Evolutionary conservation across 2,888 invertebrate genomes (phyloP).

Genomic region (Tachina grossa): DNA sequence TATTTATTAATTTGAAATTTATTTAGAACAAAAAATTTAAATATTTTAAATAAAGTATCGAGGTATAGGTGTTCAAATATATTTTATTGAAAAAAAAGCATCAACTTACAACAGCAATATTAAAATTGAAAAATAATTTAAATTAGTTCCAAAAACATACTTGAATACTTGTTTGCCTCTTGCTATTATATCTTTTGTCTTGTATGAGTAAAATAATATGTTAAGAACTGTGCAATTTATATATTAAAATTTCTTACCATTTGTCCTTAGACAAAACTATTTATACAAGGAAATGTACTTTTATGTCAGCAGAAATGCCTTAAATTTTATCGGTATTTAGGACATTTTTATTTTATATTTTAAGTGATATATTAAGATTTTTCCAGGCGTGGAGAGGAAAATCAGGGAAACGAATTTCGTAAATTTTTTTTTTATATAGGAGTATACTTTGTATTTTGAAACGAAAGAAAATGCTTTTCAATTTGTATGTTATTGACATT

Average conservation of each 20-base stretch:
- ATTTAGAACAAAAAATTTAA: no score
- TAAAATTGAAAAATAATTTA: slow-evolving; percentile 48
- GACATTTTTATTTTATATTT: no score
- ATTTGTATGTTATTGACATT: no score
- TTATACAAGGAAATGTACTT: neutral
- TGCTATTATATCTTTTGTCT: neutral
- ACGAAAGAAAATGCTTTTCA: no score
- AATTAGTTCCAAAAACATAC: slow-evolving; percentile 11
- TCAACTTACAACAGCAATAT: slow-evolving; percentile 19
- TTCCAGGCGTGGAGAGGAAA: no score
- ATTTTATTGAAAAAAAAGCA: slow-evolving; percentile 14
- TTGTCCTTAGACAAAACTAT: neutral
- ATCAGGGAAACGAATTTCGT: no score
- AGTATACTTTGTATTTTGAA: no score
- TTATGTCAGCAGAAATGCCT: no score
- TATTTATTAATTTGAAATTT: no score
- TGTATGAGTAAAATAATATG: neutral
- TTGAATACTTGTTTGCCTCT: neutral
- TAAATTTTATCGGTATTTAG: no score
- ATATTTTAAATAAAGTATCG: neutral
- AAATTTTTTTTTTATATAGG: no score
- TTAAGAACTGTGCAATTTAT: slow-evolving; percentile 7
- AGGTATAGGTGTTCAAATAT: slow-evolving; percentile 10
- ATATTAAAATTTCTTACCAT: neutral
- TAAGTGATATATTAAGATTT: no score